A percentile compares a stretch with the other conserved stretches of the same genome.
phyloP scores from a whole-genome alignment of 2,888 invertebrate genomes.

The Odontocolon sp. region DNA sequence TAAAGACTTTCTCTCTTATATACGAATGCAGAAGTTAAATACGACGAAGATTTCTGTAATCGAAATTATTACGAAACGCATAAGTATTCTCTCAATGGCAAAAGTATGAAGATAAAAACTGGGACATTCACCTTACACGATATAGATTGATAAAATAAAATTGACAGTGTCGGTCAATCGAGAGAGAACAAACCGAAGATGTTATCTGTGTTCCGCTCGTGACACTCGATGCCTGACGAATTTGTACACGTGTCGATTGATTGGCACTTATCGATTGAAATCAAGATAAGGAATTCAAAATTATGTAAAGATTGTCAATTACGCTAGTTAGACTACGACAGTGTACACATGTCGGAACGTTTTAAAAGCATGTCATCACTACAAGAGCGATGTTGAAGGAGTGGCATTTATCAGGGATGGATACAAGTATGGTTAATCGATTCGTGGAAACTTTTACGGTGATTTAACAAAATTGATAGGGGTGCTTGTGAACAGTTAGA shows the following conservation, averaged over 20 bases:
- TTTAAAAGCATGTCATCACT: too few relatives aligned
- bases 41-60: too few relatives aligned
- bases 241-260: background rate
- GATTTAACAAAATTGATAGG: background rate
- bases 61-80: too few relatives aligned
- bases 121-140: background rate
- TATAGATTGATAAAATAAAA: background rate
- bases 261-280: background rate
- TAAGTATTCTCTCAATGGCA: too few relatives aligned
- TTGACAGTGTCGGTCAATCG: background rate
- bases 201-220: background rate
- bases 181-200: background rate
- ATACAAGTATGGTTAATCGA: background rate
- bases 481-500: background rate
- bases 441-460: constrained; percentile 15
- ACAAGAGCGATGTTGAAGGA: background rate
- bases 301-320: too few relatives aligned
- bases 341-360: too few relatives aligned
- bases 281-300: too few relatives aligned
- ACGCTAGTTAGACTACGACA: too few relatives aligned
- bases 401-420: background rate
- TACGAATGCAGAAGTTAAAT: too few relatives aligned
- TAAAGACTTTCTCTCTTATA: too few relatives aligned
- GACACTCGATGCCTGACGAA: background rate
- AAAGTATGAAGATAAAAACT: background rate